These are phyloP conservation scores for Himalopsyche tibetana DNA, from an alignment of 2,888 invertebrate species.

Conservation along the genomic window DNA sequence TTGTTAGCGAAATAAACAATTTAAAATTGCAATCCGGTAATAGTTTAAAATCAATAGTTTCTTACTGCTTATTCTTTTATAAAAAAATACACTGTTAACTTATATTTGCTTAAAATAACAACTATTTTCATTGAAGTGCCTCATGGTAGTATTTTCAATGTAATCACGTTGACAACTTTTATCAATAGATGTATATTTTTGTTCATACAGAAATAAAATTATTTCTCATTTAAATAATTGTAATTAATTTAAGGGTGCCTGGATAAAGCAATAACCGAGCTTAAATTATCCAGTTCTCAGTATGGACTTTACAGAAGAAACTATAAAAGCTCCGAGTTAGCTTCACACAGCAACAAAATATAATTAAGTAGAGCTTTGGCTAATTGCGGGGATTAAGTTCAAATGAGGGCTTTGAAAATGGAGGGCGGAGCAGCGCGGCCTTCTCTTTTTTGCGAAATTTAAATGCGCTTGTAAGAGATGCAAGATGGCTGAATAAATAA, in stretches of 20 bases:
- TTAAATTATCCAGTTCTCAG: slow-evolving; percentile 10
- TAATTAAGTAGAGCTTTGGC: slow-evolving; percentile 55
- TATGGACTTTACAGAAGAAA: slow-evolving; percentile 45
- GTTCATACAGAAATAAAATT: neutral
- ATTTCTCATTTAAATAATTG: neutral
- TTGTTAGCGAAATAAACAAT: too few species aligned
- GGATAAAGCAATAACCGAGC: slow-evolving; percentile 4
- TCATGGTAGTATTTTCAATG: too few species aligned
- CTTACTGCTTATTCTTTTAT: too few species aligned
- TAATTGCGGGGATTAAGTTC: slow-evolving; percentile 53
- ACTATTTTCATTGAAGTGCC: too few species aligned
- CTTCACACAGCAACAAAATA: slow-evolving; percentile 50
- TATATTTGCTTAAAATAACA: too few species aligned
- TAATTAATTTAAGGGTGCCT: neutral
- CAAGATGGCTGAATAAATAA: slow-evolving; percentile 42
- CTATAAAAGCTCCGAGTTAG: slow-evolving; percentile 49
- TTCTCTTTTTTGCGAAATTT: neutral
- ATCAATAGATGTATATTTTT: too few species aligned
- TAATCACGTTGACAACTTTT: too few species aligned
- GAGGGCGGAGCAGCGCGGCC: neutral
- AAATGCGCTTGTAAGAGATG: slow-evolving; percentile 30
- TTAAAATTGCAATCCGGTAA: too few species aligned
- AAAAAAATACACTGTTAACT: too few species aligned
- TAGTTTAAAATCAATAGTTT: too few species aligned
- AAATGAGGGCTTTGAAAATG: slow-evolving; percentile 43